Conservation (phyloP, 2,113 vertebrate genomes). For the Urocynchramus pylzowi region DNA sequence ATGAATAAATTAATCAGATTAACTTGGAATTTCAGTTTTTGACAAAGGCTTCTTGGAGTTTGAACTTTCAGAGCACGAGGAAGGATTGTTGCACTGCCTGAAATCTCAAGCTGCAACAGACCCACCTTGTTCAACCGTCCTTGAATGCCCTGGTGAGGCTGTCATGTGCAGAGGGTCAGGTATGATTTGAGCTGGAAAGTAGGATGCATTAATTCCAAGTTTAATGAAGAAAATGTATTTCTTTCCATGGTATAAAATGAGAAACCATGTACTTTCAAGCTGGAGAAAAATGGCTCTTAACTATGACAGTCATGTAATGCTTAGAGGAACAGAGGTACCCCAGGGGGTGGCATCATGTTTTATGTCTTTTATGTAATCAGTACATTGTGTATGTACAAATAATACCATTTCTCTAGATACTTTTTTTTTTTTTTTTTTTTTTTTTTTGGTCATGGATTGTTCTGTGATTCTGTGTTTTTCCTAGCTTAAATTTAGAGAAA, state of each 20-base stretch:
- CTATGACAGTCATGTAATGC: accelerated
- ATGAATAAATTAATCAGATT: conserved; percentile 23
- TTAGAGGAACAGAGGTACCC: neutral
- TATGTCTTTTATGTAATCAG: neutral
- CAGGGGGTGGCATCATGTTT: neutral
- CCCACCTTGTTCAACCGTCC: neutral
- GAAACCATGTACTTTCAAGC: neutral
- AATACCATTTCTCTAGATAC: neutral
- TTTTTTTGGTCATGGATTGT: neutral
- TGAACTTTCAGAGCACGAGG: neutral
- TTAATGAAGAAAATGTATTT: neutral
- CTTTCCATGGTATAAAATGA: neutral
- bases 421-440: neutral
- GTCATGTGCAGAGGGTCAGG: neutral
- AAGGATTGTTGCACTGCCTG: neutral
- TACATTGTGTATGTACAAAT: neutral
- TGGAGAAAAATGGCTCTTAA: neutral
- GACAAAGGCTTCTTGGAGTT: conserved; percentile 10
- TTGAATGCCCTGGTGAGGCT: neutral
- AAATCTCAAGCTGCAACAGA: neutral
- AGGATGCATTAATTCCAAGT: neutral
- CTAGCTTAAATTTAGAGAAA: neutral
- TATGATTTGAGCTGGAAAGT: neutral
- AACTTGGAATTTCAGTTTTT: conserved; percentile 14
- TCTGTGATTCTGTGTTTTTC: neutral